Base-by-base conservation (phyloP, 2,888 invertebrate species). In the Eupeodes latifasciatus region DNA sequence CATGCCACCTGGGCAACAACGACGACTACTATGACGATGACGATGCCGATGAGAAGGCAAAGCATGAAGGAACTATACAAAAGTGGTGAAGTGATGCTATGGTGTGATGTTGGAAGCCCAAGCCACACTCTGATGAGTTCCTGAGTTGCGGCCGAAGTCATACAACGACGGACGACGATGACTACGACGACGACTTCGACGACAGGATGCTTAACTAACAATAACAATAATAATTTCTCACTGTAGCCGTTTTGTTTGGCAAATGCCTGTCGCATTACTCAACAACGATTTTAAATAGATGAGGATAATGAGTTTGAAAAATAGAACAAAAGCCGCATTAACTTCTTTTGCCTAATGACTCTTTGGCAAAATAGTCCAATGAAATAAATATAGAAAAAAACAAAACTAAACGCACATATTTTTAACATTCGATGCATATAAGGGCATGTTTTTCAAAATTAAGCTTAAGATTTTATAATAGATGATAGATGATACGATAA, bases 241-340 rank as follows among this genome's bases (percentile, higher is more conserved):
- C 64, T 74, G 67, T 55, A 79, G 71, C 72, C 64, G 80, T 80
- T 87, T 83, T 84, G 80, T 87, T 87, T 87, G 83, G 83, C 72
- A 87, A 87, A 87, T 77, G 62, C 40, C 76, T 85, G 83, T 83
- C 79, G 84, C 80, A 80, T 75, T 67, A 59, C 55, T 81, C n/a
- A 64, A 64, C 55, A 59, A 53, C 57, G 62, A 81, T 85, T 80
- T 71, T 34, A 71, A 40, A 80, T 72, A 19, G 74, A 78, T 51
- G 59, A 66, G 69, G 79, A 71, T 82, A 76, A 88, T 62, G 84
- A 81, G 80, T 67, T 81, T 88, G 84, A 81, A 84, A 81, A 72
- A 74, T 51, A 64, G 62, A 53, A 36, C 55, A 71, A 64, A 79
- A 64, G 75, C 71, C 59, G 69, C 79, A 72, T 80, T 83, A 77